Base-by-base conservation (phyloP, 2,888 invertebrate genomes). In the Lamellibrachia satsuma region DNA sequence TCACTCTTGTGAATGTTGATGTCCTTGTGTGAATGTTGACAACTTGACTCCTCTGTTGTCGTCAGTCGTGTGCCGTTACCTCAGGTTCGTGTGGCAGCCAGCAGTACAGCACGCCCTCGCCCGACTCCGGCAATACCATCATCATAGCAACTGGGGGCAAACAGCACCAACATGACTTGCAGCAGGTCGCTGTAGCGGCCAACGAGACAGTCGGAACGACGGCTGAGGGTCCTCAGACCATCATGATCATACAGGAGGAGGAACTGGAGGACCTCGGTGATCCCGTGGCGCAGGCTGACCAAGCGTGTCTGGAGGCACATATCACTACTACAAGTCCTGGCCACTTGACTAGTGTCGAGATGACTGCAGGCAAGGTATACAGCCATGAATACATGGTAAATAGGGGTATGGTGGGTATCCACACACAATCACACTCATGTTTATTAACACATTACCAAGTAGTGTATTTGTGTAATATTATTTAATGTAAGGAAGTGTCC, bases 161-260 rank as follows among this genome's bases (percentile, higher is more conserved):
- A n/a, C 51, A n/a, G 7, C 91, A 91, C 22, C 75, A 39, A 39
- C 39, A 75, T 6, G 75, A 75, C 75, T 22, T 75, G 75, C 75
- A 75, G 22, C 93, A 93, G 51, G 93, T 93, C 27, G 93, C 93
- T 3, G 94, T 93, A 52, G 94, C 94, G 22, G 94, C 94, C 52
- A 93, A 94, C 60, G 94, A 94, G 92, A 94, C 93, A 0, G 94
- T 94, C 4, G 94, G 92, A 52, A 92, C 93, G 9, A 92, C 93
- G 3, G 93, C 93, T 9, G 93, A 92, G 75, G 75, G 75, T 22
- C 75, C 75, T 1, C 92, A 92, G 52, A 94, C 93, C 60, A 92
- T 94, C 90, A 94, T 94, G 93, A 94, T 94, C 27, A 93, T 75
- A 11, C 75, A 75, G 75, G 75, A 75, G 22, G 75, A 75, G 11